Evolutionary conservation across 2,797 vertebrate species (phyloP).

Genomic region (Enoplosus armatus): DNA sequence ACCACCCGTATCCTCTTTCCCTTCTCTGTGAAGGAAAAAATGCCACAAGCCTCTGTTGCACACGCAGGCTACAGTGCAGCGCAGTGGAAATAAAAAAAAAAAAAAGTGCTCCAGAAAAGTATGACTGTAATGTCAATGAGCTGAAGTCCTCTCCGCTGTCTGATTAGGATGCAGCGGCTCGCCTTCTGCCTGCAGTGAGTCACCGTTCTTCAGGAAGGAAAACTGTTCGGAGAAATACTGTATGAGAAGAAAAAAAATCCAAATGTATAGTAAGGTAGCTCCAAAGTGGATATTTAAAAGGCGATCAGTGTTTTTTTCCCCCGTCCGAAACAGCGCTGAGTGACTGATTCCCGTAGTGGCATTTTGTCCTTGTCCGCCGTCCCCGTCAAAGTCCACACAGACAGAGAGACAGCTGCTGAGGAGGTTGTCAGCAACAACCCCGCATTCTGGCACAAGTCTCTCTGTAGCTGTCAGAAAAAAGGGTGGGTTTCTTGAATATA

Average conservation of each 20-base stretch:
- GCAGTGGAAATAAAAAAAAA: constrained; percentile 67
- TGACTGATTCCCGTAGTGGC: constrained; percentile 74
- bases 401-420: constrained; percentile 54
- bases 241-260: constrained; percentile 62
- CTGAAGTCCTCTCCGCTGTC: constrained; percentile 80
- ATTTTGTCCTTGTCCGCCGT: constrained; percentile 83
- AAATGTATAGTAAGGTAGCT: constrained; percentile 73
- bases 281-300: constrained; percentile 69
- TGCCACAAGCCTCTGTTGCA: constrained; percentile 67
- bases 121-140: constrained; percentile 88
- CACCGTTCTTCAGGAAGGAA: constrained; percentile 73
- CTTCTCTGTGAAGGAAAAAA: constrained; percentile 27
- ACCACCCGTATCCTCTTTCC: constrained; percentile 56
- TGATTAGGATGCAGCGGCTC: constrained; percentile 85
- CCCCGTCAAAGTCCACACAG: constrained; percentile 74
- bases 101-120: constrained; percentile 87
- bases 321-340: constrained; percentile 70
- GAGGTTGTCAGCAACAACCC: constrained; percentile 64
- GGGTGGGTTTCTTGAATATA: constrained; percentile 14
- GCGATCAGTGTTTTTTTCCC: constrained; percentile 55
- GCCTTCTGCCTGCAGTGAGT: constrained; percentile 84
- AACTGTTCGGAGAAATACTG: constrained; percentile 66
- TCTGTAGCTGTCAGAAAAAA: constrained; percentile 32
- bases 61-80: constrained; percentile 75
- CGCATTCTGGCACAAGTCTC: constrained; percentile 52